These are phyloP conservation scores for Sander lucioperca DNA, from an alignment of 2,113 vertebrate species.

Conservation along the genomic window DNA sequence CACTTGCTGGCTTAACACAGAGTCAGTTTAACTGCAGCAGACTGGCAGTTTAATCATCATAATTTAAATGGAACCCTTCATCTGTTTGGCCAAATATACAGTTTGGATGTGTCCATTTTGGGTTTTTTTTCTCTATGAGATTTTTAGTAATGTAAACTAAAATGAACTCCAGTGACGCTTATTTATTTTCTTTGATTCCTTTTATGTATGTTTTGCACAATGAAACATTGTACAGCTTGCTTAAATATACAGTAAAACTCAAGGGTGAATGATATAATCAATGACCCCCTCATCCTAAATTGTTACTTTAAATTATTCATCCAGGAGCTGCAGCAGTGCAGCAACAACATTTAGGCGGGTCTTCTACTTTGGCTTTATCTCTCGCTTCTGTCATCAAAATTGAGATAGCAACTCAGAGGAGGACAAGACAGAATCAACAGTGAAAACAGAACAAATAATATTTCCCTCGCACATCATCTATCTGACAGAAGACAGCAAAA, in stretches of 20 bases:
- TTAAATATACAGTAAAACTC: background rate
- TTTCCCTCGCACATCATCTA: slow-evolving; percentile 77
- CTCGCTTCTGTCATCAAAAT: slow-evolving; percentile 64
- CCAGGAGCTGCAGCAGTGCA: background rate
- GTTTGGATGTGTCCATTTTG: background rate
- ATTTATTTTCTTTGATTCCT: background rate
- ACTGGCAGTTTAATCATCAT: background rate
- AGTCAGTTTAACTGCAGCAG: background rate
- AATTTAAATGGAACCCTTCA: background rate
- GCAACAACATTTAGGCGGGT: slow-evolving; percentile 1
- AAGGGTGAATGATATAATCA: background rate
- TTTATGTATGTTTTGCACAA: background rate
- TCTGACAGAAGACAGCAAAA: slow-evolving; percentile 78
- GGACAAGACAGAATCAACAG: slow-evolving; percentile 70
- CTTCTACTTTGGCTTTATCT: slow-evolving; percentile 47
- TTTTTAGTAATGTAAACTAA: background rate
- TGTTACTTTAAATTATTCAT: slow-evolving; percentile 21
- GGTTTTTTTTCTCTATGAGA: background rate
- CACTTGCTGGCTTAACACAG: background rate
- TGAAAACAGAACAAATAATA: slow-evolving; percentile 79
- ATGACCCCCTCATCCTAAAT: slow-evolving; percentile 5
- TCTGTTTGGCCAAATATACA: background rate
- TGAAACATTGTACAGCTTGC: background rate
- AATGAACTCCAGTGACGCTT: too few relatives aligned
- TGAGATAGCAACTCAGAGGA: slow-evolving; percentile 68